Percentiles rank a stretch among this genome's conserved stretches.
phyloP scores from a whole-genome alignment of 92 coral and sea anemone genomes.

The Zoanthus sociatus region DNA sequence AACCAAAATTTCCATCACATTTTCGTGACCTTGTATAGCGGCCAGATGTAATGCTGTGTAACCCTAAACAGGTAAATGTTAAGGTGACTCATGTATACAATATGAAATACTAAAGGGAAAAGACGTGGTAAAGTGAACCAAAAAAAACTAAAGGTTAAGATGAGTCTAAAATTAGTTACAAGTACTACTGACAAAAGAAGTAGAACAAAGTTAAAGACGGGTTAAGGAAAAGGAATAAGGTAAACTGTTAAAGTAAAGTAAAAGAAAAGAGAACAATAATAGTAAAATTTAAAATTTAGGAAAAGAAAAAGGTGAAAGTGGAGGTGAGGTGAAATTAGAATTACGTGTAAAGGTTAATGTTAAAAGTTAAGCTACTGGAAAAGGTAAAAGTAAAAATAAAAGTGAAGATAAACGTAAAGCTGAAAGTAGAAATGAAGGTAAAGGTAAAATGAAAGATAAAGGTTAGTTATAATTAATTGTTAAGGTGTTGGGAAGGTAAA shows the following conservation, averaged over 20 bases:
- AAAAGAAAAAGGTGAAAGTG: background rate
- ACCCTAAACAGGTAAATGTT: conserved; percentile 64
- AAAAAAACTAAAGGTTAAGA: no score
- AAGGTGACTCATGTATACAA: background rate
- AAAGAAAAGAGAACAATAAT: background rate
- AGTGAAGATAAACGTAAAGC: no score
- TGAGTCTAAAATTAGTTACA: no score
- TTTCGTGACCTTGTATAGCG: conserved; percentile 79
- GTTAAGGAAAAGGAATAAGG: background rate
- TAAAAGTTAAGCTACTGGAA: background rate
- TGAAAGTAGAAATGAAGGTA: no score
- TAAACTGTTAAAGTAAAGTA: background rate
- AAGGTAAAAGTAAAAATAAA: no score
- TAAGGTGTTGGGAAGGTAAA: no score
- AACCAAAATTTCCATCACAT: conserved; percentile 68
- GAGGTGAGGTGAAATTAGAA: background rate
- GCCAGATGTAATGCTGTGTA: conserved; percentile 94
- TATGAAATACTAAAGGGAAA: background rate
- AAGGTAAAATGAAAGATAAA: no score
- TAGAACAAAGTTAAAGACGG: no score
- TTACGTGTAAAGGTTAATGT: background rate
- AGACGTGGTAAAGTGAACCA: background rate
- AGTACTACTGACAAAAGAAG: no score
- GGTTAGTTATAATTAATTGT: no score
- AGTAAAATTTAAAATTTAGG: background rate